Evolutionary conservation across 2,888 invertebrate species (phyloP).

Genomic region (Chironomus riparius): DNA sequence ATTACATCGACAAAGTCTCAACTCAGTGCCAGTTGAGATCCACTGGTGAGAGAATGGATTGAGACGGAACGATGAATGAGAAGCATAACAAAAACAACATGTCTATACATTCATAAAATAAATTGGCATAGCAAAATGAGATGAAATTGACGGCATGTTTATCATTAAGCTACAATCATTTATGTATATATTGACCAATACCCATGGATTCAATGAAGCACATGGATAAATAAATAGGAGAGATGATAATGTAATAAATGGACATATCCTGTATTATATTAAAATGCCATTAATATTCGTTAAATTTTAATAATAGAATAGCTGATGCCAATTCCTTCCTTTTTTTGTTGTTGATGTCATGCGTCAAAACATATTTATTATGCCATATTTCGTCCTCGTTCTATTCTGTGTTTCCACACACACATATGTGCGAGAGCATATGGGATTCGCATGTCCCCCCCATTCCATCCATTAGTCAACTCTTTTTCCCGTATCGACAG

Average conservation of each 20-base stretch:
- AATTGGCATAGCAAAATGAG: neutral
- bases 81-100: no score
- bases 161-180: neutral
- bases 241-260: neutral
- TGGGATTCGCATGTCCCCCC: no score
- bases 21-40: no score
- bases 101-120: neutral
- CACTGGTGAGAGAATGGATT: no score
- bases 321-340: neutral
- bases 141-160: neutral
- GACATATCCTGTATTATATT: neutral
- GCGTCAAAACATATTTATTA: conserved; percentile 17
- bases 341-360: neutral
- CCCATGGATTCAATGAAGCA: no score
- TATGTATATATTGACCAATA: neutral
- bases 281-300: conserved; percentile 21
- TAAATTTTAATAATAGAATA: conserved; percentile 14
- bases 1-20: no score
- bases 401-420: neutral
- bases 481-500: no score
- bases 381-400: neutral
- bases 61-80: no score
- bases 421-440: neutral
- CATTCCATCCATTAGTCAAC: no score
- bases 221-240: neutral